Base-by-base conservation (phyloP, 1,140 invertebrate species). In the Monochamus saltuarius region DNA sequence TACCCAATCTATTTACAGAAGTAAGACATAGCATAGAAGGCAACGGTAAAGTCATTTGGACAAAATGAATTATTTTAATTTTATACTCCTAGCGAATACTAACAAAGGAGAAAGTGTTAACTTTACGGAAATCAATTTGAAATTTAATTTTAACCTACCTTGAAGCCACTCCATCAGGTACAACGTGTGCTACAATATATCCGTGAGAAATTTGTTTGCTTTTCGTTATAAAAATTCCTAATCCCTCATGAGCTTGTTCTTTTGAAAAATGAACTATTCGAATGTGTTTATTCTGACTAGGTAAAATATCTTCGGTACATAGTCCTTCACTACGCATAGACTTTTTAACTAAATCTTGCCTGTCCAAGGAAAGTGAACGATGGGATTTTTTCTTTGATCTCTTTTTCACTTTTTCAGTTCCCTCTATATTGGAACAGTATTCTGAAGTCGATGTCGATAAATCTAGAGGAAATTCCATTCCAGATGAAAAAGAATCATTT, bases 141-240 rank as follows among this genome's bases (percentile, higher is more conserved):
- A 19, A 50, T 19, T 50, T 35, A 22, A 34, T 13, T 8, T 62
- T 0, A 55, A 79, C 82, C 79, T 75, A 89, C 88, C 85, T 89
- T 69, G 89, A 83, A 7, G 90, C 91, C 58, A 92, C 76, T 55
- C 90, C 89, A 51, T 85, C 85, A 13, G 87, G 86, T 22, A 91
- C 88, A 3, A 94, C 86, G 68, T 90, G 87, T n/a, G 90, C 90
- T 3, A 94, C 88, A 65, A 92, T 81, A 75, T 91, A 93, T 9
- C 89, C 89, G 66, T 80, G 82, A 9, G 85, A 85, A 67, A 88
- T 84, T 55, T 84, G 82, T 1, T 82, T 78, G 65, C 83, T 84
- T 73, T 91, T 91, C 1, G 90, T 89, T 52, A 94, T 92, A 68
- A 90, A 90, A 66, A 94, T 90, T 2, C 92, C 92, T 13, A 94